phyloP scores from a whole-genome alignment of 2,797 vertebrate species.

The Sebastes cheni region DNA sequence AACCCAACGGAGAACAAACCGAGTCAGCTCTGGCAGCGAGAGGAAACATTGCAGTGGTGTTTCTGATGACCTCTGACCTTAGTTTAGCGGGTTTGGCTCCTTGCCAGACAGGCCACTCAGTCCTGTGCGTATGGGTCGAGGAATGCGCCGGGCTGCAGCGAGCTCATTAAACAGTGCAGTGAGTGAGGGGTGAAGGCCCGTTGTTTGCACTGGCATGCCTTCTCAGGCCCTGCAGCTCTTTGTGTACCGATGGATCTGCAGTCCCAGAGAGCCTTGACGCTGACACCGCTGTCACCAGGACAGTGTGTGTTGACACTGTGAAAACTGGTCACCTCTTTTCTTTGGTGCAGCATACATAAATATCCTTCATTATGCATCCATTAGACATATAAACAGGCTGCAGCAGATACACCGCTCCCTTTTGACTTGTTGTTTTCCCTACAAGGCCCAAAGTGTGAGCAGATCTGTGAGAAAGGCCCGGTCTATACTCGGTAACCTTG shows the following conservation, averaged over 20 bases:
- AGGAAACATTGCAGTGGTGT: constrained; percentile 48
- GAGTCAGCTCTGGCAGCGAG: constrained; percentile 19
- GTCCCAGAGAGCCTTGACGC: not conserved
- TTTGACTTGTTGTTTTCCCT: constrained; percentile 13
- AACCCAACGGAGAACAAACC: constrained; percentile 6
- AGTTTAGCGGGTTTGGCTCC: constrained; percentile 49
- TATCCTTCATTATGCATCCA: not conserved
- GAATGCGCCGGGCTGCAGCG: constrained; percentile 64
- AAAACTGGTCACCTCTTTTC: not conserved
- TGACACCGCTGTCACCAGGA: constrained; percentile 27
- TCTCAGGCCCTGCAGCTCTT: constrained; percentile 52
- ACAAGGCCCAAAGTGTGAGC: constrained; percentile 16
- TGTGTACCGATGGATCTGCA: constrained; percentile 28
- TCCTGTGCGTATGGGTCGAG: constrained; percentile 49
- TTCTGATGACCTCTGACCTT: constrained; percentile 68
- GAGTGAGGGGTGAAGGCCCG: constrained; percentile 61
- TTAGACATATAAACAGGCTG: not conserved
- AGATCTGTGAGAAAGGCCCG: constrained; percentile 43
- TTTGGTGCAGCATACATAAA: not conserved
- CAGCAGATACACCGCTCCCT: constrained; percentile 1
- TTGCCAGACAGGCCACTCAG: constrained; percentile 62
- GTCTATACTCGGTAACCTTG: constrained; percentile 44
- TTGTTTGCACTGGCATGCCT: constrained; percentile 67
- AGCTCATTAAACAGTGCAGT: constrained; percentile 71
- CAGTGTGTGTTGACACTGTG: not conserved